phyloP scores from a whole-genome alignment of 2,888 invertebrate species.

The Hyppa rectilinea region DNA sequence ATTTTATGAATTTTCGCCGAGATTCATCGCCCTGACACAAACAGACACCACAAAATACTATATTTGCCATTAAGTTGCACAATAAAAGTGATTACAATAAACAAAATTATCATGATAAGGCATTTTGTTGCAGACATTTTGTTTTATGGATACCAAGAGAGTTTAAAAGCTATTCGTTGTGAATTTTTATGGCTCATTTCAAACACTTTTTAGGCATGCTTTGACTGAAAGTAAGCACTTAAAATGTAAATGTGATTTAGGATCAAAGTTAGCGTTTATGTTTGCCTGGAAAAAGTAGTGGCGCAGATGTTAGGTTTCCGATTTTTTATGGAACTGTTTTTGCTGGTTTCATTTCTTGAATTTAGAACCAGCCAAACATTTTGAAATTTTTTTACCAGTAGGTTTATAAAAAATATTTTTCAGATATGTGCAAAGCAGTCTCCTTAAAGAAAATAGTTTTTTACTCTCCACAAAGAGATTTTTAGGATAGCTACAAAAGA shows the following conservation, averaged over 20 bases:
- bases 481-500: conserved; percentile 29
- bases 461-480: conserved; percentile 5
- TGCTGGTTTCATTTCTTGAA: background rate
- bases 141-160: conserved; percentile 66
- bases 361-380: background rate
- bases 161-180: conserved; percentile 64
- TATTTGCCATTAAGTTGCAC: conserved; percentile 8
- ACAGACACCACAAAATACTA: background rate
- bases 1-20: conserved; percentile 12
- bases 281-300: conserved; percentile 39
- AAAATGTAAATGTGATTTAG: conserved; percentile 56
- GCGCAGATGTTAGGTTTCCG: conserved; percentile 28
- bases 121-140: conserved; percentile 66
- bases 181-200: conserved; percentile 69
- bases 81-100: conserved; percentile 61
- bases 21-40: background rate
- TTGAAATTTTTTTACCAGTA: background rate
- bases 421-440: background rate
- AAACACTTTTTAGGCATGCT: conserved; percentile 48
- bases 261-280: conserved; percentile 33
- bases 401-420: background rate
- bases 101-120: conserved; percentile 67
- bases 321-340: conserved; percentile 6
- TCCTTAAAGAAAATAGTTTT: background rate
- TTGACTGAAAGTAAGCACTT: conserved; percentile 41